Conservation (phyloP, 2,888 invertebrate genomes). For the Ariolimax columbianus region DNA sequence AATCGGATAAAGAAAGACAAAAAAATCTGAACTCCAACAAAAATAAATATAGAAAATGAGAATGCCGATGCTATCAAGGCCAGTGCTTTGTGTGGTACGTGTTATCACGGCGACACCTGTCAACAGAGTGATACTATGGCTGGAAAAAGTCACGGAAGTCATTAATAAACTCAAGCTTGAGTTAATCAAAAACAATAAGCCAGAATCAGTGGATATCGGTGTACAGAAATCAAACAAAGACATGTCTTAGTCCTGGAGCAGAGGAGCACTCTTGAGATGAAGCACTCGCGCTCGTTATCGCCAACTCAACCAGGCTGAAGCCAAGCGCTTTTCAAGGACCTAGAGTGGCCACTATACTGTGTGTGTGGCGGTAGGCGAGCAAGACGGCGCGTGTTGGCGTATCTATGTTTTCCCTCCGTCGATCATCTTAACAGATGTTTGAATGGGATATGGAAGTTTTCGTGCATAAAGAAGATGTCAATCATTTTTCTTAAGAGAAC, state of each 20-base stretch:
- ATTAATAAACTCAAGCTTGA: background rate
- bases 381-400: background rate
- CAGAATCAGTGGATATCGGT: constrained; percentile 4
- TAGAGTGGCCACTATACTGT: constrained; percentile 33
- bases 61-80: constrained; percentile 1
- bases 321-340: constrained; percentile 33
- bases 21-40: too few species aligned
- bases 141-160: background rate
- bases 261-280: background rate
- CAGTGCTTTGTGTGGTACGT: background rate
- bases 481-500: background rate
- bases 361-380: too few species aligned
- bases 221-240: constrained; percentile 26
- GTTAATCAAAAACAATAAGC: constrained; percentile 39
- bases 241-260: background rate
- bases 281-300: constrained; percentile 26
- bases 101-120: background rate
- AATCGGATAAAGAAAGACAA: too few species aligned
- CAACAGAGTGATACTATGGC: background rate
- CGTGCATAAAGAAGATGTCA: constrained; percentile 11
- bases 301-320: constrained; percentile 1
- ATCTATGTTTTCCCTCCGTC: background rate
- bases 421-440: constrained; percentile 30
- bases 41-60: too few species aligned
- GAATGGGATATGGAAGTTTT: background rate